Conservation (phyloP, 2,888 invertebrate species). For the Gasteruption jaculator region DNA sequence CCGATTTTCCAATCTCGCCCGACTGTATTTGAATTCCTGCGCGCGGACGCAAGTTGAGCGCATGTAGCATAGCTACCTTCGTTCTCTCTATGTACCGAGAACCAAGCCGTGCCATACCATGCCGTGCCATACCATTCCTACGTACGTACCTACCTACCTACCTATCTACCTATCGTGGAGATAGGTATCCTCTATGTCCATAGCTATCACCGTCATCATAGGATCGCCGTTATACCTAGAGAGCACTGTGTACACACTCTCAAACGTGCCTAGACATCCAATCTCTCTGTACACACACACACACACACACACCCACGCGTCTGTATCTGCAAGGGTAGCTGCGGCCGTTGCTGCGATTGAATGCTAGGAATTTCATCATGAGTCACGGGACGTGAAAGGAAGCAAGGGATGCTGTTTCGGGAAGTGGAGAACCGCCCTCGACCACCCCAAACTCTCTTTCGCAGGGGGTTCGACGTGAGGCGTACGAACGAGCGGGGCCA, state of each 20-base stretch:
- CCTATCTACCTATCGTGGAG: too few relatives aligned
- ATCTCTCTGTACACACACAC: constrained; percentile 39
- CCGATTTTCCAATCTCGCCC: constrained; percentile 45
- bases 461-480: constrained; percentile 29
- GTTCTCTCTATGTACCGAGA: too few relatives aligned
- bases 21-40: constrained; percentile 45
- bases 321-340: constrained; percentile 33
- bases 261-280: too few relatives aligned
- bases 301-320: constrained; percentile 18
- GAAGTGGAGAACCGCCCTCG: constrained; percentile 40
- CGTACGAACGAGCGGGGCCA: constrained; percentile 40
- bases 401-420: constrained; percentile 20
- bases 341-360: constrained; percentile 49
- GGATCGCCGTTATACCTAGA: too few relatives aligned
- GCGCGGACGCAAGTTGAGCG: constrained; percentile 30
- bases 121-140: too few relatives aligned
- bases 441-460: constrained; percentile 26
- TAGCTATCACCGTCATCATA: too few relatives aligned
- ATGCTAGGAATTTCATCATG: constrained; percentile 53
- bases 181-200: too few relatives aligned
- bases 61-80: too few relatives aligned
- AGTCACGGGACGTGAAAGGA: constrained; percentile 30
- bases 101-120: too few relatives aligned
- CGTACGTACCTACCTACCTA: too few relatives aligned
- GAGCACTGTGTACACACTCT: too few relatives aligned